phyloP scores from a whole-genome alignment of 2,113 vertebrate species.

The Rhinoptilus africanus region DNA sequence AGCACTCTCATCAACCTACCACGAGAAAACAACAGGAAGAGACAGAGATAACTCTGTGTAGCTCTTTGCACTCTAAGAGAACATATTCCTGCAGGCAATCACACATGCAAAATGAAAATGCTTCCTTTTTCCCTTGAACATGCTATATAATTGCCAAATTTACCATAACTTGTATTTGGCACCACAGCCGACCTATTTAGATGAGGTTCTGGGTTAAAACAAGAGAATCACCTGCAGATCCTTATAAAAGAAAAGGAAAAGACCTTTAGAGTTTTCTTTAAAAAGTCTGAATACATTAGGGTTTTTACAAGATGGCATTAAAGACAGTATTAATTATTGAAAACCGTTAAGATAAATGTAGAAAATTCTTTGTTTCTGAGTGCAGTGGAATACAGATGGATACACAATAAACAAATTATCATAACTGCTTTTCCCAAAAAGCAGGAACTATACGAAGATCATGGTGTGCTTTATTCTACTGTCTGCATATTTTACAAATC shows the following conservation, averaged over 20 bases:
- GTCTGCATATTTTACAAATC: neutral
- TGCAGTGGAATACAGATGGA: neutral
- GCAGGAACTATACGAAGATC: neutral
- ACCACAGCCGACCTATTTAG: neutral
- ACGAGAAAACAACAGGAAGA: neutral
- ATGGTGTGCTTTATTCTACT: neutral
- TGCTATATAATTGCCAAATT: neutral
- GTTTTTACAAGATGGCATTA: neutral
- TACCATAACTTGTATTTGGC: neutral
- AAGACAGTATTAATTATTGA: neutral
- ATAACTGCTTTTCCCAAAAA: neutral
- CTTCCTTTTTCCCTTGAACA: neutral
- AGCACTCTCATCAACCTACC: neutral
- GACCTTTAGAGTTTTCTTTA: neutral
- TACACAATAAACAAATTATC: neutral
- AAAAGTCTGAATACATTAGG: neutral
- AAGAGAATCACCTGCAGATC: neutral
- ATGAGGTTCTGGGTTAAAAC: neutral
- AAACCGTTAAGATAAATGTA: neutral
- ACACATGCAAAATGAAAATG: neutral
- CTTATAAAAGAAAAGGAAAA: neutral
- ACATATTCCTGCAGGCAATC: neutral
- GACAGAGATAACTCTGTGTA: neutral
- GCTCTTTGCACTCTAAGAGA: neutral
- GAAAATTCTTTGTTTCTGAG: neutral